Evolutionary conservation across 2,888 invertebrate genomes (phyloP), one percentile per base, ranked within the genome.

Genomic region (Fragum sueziense): DNA sequence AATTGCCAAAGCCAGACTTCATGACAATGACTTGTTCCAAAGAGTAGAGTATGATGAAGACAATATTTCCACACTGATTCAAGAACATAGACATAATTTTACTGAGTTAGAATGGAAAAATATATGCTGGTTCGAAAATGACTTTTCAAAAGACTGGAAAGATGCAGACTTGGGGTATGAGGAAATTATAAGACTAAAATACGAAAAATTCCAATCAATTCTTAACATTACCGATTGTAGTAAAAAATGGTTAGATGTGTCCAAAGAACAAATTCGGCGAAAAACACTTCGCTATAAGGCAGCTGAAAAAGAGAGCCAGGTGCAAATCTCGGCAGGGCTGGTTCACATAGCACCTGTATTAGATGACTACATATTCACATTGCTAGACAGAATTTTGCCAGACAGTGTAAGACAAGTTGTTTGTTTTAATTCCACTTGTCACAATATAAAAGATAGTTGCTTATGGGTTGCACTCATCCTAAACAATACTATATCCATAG

Each of bases 81-180:
- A 47, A 47, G 68, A 68, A 14, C 27, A 47, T 47, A 68, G 61
- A 47, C 9, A 57, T 1, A 7, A 34, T 17, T 71, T 71, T 31
- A 71, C 7, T 47, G 61, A 71, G 11, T 27, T 37, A 6, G 59
- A 71, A 62, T 71, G 71, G 71, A 73, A 51, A 27, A 41, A 25
- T 0, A 73, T 73, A 17, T 62, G 62, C n/a, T 73, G 62, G 62
- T 73, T 65, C 52, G 65, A 73, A 62, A 27, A 73, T n/a, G 14
- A 62, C 27, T 51, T 65, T 52, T 62, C 73, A 22, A 73, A 73
- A 17, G 25, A 9, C 2, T 25, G 62, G 2, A 11, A n/a, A 25
- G n/a, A 7, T 11, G 25, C 33, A 20, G 52, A 62, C 1, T 27
- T 65, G 9, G 14, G 22, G 11, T 65, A 73, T 52, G 73, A 73